These are phyloP conservation scores for Laticauda colubrina DNA, from an alignment of 2,113 vertebrate species.

Conservation along the genomic window DNA sequence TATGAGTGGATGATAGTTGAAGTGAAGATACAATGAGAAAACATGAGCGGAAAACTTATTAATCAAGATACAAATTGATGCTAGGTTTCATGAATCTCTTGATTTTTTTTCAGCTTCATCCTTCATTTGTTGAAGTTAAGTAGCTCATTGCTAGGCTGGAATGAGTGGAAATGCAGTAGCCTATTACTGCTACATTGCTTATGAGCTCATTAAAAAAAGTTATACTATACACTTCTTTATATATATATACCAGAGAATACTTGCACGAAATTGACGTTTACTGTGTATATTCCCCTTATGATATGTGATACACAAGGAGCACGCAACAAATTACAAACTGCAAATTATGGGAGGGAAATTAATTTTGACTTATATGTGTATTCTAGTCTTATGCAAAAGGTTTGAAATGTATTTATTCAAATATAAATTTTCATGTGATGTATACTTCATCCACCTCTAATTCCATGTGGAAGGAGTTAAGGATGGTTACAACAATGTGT, in stretches of 20 bases:
- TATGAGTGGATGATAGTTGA: neutral
- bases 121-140: neutral
- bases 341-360: neutral
- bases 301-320: neutral
- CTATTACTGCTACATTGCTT: neutral
- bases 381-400: neutral
- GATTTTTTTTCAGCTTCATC: neutral
- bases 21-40: neutral
- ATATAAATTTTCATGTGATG: neutral
- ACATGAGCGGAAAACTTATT: neutral
- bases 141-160: neutral
- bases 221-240: neutral
- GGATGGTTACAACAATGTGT: neutral
- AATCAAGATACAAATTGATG: neutral
- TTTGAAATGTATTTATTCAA: neutral
- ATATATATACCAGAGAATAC: neutral
- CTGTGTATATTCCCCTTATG: neutral
- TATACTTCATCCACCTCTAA: neutral
- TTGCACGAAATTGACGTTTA: neutral
- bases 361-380: neutral
- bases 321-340: neutral
- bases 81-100: neutral
- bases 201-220: neutral
- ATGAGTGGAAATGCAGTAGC: neutral
- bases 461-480: neutral